phyloP scores from a whole-genome alignment of 2,113 vertebrate species.

The Trogon surrucura region DNA sequence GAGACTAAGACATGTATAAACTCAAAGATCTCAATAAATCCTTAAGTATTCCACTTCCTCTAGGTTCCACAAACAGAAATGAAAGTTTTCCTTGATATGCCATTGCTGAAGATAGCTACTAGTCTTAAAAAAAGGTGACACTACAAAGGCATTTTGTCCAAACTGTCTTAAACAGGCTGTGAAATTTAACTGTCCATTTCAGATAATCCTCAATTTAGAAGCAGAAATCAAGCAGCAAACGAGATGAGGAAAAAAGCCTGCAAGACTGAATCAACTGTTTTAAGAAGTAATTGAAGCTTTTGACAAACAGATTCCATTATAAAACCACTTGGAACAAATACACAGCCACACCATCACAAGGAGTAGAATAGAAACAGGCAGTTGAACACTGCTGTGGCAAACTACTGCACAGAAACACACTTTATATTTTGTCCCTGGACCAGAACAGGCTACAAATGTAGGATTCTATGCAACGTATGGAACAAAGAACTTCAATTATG shows the following conservation, averaged over 20 bases:
- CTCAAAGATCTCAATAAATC: not conserved
- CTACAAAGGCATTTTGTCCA: not conserved
- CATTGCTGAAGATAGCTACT: not conserved
- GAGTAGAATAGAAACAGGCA: not conserved
- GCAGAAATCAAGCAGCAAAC: not conserved
- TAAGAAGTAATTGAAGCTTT: not conserved
- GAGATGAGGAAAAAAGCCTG: not conserved
- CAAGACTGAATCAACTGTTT: not conserved
- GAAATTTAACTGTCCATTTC: not conserved
- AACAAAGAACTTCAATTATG: not conserved
- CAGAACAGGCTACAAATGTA: not conserved
- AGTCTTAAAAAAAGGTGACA: not conserved
- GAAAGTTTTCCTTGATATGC: not conserved
- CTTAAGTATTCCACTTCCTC: not conserved
- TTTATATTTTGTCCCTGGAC: not conserved
- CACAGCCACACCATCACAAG: not conserved
- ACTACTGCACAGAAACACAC: not conserved
- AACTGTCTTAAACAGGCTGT: not conserved
- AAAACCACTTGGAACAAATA: not conserved
- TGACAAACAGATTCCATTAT: not conserved
- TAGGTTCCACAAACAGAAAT: not conserved
- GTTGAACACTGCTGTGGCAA: not conserved
- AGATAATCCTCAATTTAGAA: not conserved
- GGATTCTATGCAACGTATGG: not conserved
- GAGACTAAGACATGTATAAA: not conserved